These are phyloP conservation scores for Anguilla japonica DNA, from an alignment of 2,113 vertebrate genomes.

Conservation along the genomic window DNA sequence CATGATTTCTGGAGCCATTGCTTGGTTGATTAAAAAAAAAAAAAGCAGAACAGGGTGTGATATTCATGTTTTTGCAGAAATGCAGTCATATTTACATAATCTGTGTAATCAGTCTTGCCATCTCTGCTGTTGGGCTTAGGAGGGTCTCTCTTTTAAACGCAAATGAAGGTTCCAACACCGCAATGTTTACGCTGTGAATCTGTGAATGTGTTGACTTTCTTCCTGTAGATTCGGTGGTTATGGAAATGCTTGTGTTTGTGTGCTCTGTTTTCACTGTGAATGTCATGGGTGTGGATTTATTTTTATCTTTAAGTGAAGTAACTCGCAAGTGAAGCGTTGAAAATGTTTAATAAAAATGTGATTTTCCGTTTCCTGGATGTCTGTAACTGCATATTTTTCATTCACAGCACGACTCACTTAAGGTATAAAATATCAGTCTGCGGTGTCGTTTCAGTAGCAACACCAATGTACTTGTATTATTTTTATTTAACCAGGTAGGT, in stretches of 20 bases:
- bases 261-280: neutral
- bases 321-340: neutral
- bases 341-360: neutral
- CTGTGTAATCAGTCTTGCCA: neutral
- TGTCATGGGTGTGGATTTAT: neutral
- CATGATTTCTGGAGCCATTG: neutral
- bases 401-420: neutral
- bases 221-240: neutral
- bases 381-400: neutral
- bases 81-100: neutral
- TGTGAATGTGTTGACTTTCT: neutral
- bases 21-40: neutral
- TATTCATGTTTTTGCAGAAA: neutral
- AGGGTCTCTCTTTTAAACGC: neutral
- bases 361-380: neutral
- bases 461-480: too few species aligned
- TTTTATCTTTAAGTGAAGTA: neutral
- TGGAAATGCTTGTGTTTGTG: slow-evolving; percentile 1
- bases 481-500: too few species aligned
- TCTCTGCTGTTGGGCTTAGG: neutral
- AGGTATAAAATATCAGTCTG: neutral
- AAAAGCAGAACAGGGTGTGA: neutral
- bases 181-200: neutral
- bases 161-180: neutral
- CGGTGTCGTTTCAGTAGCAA: too few species aligned